These are phyloP conservation scores for Papilio elwesi DNA, from an alignment of 2,888 invertebrate species.

Conservation along the genomic window DNA sequence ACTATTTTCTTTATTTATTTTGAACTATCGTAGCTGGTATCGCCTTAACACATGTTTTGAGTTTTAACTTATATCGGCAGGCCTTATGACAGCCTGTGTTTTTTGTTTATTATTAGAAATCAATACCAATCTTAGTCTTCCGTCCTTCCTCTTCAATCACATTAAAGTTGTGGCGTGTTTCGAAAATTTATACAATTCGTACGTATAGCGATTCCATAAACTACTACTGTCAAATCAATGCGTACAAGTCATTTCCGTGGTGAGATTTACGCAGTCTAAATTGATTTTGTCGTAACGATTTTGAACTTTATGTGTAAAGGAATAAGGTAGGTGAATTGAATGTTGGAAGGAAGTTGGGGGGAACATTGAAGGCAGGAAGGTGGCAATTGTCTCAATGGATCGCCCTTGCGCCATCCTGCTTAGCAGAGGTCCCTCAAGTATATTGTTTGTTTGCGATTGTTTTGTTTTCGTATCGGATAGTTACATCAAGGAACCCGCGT, in stretches of 20 bases:
- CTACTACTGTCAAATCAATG: conserved; percentile 46
- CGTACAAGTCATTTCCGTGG: conserved; percentile 43
- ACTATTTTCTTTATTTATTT: too few relatives aligned
- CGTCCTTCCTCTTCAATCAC: too few relatives aligned
- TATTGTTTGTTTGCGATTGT: conserved; percentile 25
- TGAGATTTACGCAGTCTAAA: conserved; percentile 29
- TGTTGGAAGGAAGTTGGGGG: conserved; percentile 63
- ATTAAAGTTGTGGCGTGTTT: background rate
- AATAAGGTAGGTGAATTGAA: conserved; percentile 38
- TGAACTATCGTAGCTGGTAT: too few relatives aligned
- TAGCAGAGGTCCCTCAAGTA: conserved; percentile 42
- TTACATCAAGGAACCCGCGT: background rate
- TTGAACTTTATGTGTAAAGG: conserved; percentile 30
- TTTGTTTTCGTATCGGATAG: background rate
- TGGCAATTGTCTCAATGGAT: conserved; percentile 66
- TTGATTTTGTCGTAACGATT: conserved; percentile 4
- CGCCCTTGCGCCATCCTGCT: conserved; percentile 76
- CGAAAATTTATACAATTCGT: background rate
- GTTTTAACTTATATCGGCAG: too few relatives aligned
- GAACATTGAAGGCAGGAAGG: conserved; percentile 67
- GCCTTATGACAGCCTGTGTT: too few relatives aligned
- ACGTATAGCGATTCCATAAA: conserved; percentile 40
- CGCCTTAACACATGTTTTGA: too few relatives aligned
- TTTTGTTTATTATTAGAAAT: too few relatives aligned
- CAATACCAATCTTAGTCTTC: too few relatives aligned